These are phyloP conservation scores for Scolopax bukidnonensis DNA, from an alignment of 2,797 vertebrate genomes.

Conservation along the genomic window DNA sequence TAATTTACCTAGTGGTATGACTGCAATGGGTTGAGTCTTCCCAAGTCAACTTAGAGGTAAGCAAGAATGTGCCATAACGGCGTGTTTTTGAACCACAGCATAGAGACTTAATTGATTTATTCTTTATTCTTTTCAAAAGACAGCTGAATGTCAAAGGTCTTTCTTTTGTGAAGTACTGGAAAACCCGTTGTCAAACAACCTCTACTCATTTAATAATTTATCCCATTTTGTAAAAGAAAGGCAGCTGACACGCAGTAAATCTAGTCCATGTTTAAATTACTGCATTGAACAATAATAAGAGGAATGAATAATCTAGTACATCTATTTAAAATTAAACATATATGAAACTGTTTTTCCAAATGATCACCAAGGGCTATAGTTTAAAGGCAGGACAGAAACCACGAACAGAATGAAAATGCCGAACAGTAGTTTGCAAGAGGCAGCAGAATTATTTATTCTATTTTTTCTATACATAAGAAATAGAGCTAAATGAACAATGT, in stretches of 20 bases:
- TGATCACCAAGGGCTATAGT: constrained; percentile 80
- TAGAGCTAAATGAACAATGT: constrained; percentile 85
- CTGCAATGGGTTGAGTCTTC: constrained; percentile 10
- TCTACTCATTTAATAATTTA: constrained; percentile 84
- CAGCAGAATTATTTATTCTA: constrained; percentile 83
- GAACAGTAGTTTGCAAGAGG: constrained; percentile 76
- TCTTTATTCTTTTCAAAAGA: constrained; percentile 82
- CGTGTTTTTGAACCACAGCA: constrained; percentile 65
- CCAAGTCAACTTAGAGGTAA: constrained; percentile 70
- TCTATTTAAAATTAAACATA: constrained; percentile 84
- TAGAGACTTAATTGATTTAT: constrained; percentile 80
- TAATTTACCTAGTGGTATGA: background rate
- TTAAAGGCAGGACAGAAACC: constrained; percentile 76
- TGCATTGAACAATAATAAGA: constrained; percentile 78
- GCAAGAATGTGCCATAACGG: constrained; percentile 46
- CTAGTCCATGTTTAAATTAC: constrained; percentile 79
- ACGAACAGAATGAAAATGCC: constrained; percentile 75
- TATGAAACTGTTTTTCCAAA: constrained; percentile 80
- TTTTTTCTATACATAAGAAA: constrained; percentile 84
- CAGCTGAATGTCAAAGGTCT: constrained; percentile 81
- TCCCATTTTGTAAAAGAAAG: constrained; percentile 81
- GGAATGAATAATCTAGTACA: constrained; percentile 79
- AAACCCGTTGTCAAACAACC: constrained; percentile 83
- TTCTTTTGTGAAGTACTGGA: constrained; percentile 80
- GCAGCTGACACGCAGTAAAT: constrained; percentile 79